A percentile compares a stretch with the other conserved stretches of the same genome.
Conservation (phyloP, 2,888 invertebrate species). For the Drosophila merina region DNA sequence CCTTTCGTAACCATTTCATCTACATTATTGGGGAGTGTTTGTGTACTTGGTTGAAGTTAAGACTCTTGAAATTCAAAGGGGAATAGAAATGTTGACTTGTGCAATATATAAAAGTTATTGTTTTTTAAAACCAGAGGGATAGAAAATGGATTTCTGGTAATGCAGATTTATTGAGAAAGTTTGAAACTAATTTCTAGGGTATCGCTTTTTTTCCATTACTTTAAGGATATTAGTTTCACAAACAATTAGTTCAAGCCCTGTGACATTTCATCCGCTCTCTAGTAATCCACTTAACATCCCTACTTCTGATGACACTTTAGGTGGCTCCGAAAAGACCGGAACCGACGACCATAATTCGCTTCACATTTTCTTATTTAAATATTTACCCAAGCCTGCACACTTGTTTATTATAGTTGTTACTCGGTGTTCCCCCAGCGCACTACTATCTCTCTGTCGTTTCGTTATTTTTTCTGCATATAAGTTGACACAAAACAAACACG, state of each 20-base stretch:
- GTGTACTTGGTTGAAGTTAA: background rate
- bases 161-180: no score
- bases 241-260: slow-evolving; percentile 29
- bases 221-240: slow-evolving; percentile 23
- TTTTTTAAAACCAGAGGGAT: background rate
- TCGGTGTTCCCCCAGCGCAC: background rate
- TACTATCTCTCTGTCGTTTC: background rate
- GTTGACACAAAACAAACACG: slow-evolving; percentile 61
- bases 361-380: slow-evolving; percentile 63
- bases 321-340: slow-evolving; percentile 9
- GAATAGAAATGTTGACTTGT: background rate
- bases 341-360: slow-evolving; percentile 48
- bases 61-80: background rate
- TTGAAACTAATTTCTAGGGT: no score
- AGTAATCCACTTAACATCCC: slow-evolving; percentile 19
- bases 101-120: background rate
- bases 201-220: background rate
- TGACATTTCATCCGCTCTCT: slow-evolving; percentile 23
- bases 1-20: slow-evolving; percentile 13
- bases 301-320: slow-evolving; percentile 5
- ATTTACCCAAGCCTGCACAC: slow-evolving; percentile 62
- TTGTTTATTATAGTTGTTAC: slow-evolving; percentile 56
- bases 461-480: slow-evolving; percentile 40
- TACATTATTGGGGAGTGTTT: background rate
- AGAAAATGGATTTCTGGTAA: no score